phyloP scores from a whole-genome alignment of 2,797 vertebrate genomes.

The Mionectes olivaceus region DNA sequence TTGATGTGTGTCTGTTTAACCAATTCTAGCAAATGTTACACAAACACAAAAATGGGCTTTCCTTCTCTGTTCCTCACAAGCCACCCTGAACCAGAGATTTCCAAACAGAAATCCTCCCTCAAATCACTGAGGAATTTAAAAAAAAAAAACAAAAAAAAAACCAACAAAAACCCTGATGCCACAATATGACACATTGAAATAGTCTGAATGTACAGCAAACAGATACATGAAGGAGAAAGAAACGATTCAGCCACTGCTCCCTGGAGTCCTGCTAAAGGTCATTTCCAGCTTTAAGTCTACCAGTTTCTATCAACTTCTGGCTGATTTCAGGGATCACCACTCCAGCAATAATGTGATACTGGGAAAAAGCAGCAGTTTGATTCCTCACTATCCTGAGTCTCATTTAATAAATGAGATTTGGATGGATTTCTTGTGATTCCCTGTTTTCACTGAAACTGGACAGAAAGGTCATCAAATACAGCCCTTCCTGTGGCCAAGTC shows the following conservation, averaged over 20 bases:
- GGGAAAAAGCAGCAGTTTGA: background rate
- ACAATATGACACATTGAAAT: background rate
- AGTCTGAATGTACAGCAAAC: background rate
- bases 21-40: constrained; percentile 46
- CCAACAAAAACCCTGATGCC: background rate
- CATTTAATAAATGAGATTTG: background rate
- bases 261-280: background rate
- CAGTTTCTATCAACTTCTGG: background rate
- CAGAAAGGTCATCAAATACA: background rate
- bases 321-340: background rate
- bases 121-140: background rate
- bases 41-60: constrained; percentile 27
- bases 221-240: background rate
- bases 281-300: background rate
- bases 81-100: constrained; percentile 6
- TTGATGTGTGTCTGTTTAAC: constrained; percentile 55
- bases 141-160: background rate
- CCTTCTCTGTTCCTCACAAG: background rate
- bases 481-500: background rate
- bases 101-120: constrained; percentile 26
- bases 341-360: background rate
- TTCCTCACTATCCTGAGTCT: background rate
- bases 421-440: background rate
- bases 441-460: background rate
- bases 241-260: background rate